A percentile compares a stretch with the other conserved stretches of the same genome.
These are phyloP conservation scores for Atopsyche davidsoni DNA, from an alignment of 1,140 invertebrate genomes.

Conservation along the genomic window DNA sequence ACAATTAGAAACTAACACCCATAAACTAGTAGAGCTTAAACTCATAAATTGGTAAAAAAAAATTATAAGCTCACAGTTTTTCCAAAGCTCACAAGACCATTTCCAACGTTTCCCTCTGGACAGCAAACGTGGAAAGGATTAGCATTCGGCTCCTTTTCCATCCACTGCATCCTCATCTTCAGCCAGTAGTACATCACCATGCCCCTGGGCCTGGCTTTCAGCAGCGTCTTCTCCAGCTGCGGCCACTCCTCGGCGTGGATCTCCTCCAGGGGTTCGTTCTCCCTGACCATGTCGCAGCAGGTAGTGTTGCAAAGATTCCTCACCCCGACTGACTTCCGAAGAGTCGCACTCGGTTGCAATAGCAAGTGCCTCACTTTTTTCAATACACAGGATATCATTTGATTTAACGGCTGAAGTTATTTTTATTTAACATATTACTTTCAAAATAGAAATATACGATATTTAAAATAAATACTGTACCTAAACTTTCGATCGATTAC, in stretches of 20 bases:
- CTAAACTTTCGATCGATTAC: no score
- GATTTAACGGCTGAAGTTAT: no score
- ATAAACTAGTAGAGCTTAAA: neutral
- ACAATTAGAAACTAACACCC: neutral
- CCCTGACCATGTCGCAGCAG: neutral
- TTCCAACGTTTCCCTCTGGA: slow-evolving; percentile 16
- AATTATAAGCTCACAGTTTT: slow-evolving; percentile 13
- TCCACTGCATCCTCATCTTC: slow-evolving; percentile 12
- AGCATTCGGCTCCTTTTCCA: slow-evolving; percentile 6
- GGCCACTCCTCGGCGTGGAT: slow-evolving; percentile 1
- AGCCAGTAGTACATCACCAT: slow-evolving; percentile 16
- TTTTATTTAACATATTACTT: no score
- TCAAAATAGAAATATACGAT: no score
- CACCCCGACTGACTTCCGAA: no score
- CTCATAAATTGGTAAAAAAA: neutral
- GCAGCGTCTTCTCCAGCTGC: neutral
- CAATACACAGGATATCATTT: no score
- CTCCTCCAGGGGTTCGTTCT: neutral
- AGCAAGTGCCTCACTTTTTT: no score
- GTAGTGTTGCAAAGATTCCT: neutral
- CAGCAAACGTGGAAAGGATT: slow-evolving; percentile 15
- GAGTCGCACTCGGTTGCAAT: no score
- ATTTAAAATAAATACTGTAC: no score
- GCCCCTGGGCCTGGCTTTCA: slow-evolving; percentile 15
- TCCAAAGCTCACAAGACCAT: slow-evolving; percentile 23